Percentiles rank a stretch among this genome's conserved stretches.
phyloP scores from a whole-genome alignment of 2,888 invertebrate species.

The Hyposoter dolosus region DNA sequence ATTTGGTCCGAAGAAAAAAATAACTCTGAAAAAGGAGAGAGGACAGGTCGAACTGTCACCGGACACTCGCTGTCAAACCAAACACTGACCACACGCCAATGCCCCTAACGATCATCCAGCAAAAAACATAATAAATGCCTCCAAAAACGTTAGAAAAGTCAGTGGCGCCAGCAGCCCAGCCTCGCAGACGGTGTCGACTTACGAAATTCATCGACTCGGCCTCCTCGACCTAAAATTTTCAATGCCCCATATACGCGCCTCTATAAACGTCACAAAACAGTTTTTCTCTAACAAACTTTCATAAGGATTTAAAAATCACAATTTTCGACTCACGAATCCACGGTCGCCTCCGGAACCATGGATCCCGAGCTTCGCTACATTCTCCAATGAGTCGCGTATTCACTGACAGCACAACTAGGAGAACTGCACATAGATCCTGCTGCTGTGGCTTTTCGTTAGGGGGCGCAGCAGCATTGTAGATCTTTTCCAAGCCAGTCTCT shows the following conservation, averaged over 20 bases:
- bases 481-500: conserved; percentile 29
- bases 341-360: too few relatives aligned
- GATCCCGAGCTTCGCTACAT: neutral
- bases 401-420: neutral
- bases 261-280: neutral
- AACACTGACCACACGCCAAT: conserved; percentile 79
- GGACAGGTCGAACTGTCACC: conserved; percentile 68
- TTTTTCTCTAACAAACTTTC: neutral
- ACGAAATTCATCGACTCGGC: conserved; percentile 72
- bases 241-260: conserved; percentile 44
- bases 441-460: conserved; percentile 19
- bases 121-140: conserved; percentile 6
- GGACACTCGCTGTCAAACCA: conserved; percentile 77
- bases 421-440: conserved; percentile 28
- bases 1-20: conserved; percentile 18
- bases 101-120: conserved; percentile 33
- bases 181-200: conserved; percentile 74
- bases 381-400: neutral
- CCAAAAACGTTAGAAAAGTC: conserved; percentile 30
- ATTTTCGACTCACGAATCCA: neutral
- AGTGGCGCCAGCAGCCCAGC: conserved; percentile 54
- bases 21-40: conserved; percentile 64
- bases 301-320: neutral
- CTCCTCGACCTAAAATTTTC: conserved; percentile 36
- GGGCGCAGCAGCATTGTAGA: conserved; percentile 33